A percentile compares a stretch with the other conserved stretches of the same genome.
Evolutionary conservation across 1,140 invertebrate species (phyloP).

Genomic region (Bombus pascuorum): DNA sequence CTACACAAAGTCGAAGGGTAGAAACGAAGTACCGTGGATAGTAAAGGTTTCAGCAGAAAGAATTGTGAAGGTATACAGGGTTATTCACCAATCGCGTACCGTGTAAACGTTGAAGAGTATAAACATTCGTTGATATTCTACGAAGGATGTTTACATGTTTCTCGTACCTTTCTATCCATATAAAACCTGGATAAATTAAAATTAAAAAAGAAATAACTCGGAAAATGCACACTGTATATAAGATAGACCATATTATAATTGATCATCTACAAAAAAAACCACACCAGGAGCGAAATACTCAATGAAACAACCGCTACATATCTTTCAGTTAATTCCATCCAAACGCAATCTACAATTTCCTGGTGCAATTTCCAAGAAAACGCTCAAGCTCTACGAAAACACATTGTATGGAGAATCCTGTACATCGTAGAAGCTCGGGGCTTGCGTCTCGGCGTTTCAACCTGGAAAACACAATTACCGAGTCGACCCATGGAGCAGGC

Average conservation of each 20-base stretch:
- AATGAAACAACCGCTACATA: too few relatives aligned
- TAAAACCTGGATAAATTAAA: too few relatives aligned
- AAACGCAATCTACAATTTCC: not conserved
- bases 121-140: not conserved
- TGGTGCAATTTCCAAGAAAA: not conserved
- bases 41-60: not conserved
- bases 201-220: too few relatives aligned
- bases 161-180: too few relatives aligned
- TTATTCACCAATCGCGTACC: not conserved
- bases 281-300: not conserved
- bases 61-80: too few relatives aligned
- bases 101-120: not conserved
- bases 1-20: not conserved
- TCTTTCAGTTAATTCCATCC: not conserved
- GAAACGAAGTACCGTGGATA: too few relatives aligned
- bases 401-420: not conserved
- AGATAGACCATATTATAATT: too few relatives aligned
- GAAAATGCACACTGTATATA: too few relatives aligned
- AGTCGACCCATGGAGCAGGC: conserved; percentile 36
- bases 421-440: conserved; percentile 2
- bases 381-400: not conserved
- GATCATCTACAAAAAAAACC: too few relatives aligned
- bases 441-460: conserved; percentile 36
- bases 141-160: not conserved
- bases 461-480: conserved; percentile 69